Evolutionary conservation across 2,797 vertebrate genomes (phyloP).

Genomic region (Perodicticus potto): DNA sequence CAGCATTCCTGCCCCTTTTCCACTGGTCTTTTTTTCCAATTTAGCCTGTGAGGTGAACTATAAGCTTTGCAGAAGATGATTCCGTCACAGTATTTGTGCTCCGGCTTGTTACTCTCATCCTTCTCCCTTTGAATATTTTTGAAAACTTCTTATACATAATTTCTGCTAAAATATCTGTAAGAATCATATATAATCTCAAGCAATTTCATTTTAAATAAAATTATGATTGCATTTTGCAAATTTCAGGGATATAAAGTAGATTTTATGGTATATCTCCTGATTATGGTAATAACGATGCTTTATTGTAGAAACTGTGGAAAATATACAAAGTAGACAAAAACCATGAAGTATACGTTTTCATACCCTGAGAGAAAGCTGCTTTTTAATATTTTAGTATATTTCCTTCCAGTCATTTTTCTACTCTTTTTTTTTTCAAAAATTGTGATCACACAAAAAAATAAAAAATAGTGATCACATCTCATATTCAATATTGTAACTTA

Average conservation of each 20-base stretch:
- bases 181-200: neutral
- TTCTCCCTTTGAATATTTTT: neutral
- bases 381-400: neutral
- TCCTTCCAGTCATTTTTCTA: neutral
- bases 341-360: neutral
- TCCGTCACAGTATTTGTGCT: neutral
- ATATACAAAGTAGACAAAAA: neutral
- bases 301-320: conserved; percentile 22
- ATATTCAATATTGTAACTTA: neutral
- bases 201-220: conserved; percentile 30
- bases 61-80: neutral
- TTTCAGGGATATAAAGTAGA: neutral
- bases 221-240: neutral
- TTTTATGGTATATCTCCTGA: neutral
- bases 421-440: neutral
- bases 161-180: neutral
- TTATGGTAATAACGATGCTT: neutral
- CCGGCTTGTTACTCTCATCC: conserved; percentile 29
- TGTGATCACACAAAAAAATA: neutral
- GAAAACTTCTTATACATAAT: neutral
- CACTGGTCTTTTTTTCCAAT: conserved; percentile 9
- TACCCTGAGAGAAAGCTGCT: neutral
- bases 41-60: neutral
- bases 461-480: neutral
- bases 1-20: neutral